Evolutionary conservation across 2,113 vertebrate genomes (phyloP).

Genomic region (Pelodiscus sinensis): DNA sequence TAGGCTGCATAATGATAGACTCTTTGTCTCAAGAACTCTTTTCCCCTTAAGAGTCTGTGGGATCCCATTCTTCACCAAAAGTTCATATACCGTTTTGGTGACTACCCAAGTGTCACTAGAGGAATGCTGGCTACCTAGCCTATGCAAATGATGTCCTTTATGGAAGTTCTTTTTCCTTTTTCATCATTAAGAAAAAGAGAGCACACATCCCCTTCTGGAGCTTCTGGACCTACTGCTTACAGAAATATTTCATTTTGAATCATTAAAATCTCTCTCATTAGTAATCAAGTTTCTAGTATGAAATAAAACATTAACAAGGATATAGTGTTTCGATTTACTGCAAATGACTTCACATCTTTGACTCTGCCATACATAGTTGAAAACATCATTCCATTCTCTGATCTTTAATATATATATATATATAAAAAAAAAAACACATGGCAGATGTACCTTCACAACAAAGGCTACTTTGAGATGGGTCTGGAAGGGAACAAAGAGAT

Average conservation of each 20-base stretch:
- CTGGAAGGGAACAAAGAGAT: not conserved
- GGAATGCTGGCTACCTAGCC: not conserved
- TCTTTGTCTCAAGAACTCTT: not conserved
- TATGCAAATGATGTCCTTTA: slow-evolving; percentile 11
- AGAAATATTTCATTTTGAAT: not conserved
- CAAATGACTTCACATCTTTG: not conserved
- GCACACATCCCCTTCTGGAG: not conserved
- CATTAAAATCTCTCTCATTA: not conserved
- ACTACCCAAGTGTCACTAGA: not conserved
- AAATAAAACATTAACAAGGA: not conserved
- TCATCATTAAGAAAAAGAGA: not conserved
- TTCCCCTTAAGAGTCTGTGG: not conserved
- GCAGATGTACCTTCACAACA: not conserved
- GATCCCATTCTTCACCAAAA: not conserved
- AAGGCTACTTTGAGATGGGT: not conserved
- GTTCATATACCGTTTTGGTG: not conserved
- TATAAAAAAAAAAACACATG: not conserved
- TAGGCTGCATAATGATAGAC: not conserved
- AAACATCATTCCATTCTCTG: not conserved
- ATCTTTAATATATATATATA: not conserved
- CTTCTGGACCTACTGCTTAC: not conserved
- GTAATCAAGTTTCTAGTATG: not conserved
- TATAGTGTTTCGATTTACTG: not conserved
- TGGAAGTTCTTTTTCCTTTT: not conserved
- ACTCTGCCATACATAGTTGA: not conserved